These are phyloP conservation scores for Podabrus alpinus DNA, from an alignment of 2,888 invertebrate genomes.

Conservation along the genomic window DNA sequence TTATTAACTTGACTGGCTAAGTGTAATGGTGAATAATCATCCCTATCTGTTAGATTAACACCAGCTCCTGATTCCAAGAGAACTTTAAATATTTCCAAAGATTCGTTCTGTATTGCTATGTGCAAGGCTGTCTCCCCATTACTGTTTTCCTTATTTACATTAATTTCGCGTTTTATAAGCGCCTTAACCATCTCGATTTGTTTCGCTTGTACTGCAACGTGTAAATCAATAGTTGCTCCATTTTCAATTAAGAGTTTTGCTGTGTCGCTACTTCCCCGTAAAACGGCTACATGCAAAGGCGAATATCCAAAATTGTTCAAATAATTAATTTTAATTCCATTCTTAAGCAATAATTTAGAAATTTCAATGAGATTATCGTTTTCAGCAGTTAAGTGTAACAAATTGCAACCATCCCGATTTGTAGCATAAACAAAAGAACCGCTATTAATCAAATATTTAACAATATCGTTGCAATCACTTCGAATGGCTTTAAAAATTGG, in stretches of 20 bases:
- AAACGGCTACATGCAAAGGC: constrained; percentile 6
- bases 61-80: constrained; percentile 12
- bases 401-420: constrained; percentile 13
- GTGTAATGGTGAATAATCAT: constrained; percentile 24
- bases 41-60: constrained; percentile 19
- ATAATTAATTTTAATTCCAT: not conserved
- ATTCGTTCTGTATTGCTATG: constrained; percentile 8
- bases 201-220: constrained; percentile 15
- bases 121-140: constrained; percentile 20
- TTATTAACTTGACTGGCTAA: constrained; percentile 9
- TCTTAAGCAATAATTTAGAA: constrained; percentile 4
- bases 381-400: constrained; percentile 14
- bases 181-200: constrained; percentile 9
- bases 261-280: constrained; percentile 7
- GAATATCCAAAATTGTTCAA: not conserved
- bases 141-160: constrained; percentile 10
- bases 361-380: not conserved
- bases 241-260: constrained; percentile 22
- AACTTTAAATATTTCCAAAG: constrained; percentile 8
- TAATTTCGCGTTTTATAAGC: constrained; percentile 9
- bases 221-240: constrained; percentile 19
- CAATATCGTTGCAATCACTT: not conserved
- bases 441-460: constrained; percentile 7
- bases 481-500: constrained; percentile 16
- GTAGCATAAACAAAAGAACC: constrained; percentile 4